A percentile compares a stretch with the other conserved stretches of the same genome.
phyloP scores from a whole-genome alignment of 2,888 invertebrate species.

The Xestia sexstrigata region DNA sequence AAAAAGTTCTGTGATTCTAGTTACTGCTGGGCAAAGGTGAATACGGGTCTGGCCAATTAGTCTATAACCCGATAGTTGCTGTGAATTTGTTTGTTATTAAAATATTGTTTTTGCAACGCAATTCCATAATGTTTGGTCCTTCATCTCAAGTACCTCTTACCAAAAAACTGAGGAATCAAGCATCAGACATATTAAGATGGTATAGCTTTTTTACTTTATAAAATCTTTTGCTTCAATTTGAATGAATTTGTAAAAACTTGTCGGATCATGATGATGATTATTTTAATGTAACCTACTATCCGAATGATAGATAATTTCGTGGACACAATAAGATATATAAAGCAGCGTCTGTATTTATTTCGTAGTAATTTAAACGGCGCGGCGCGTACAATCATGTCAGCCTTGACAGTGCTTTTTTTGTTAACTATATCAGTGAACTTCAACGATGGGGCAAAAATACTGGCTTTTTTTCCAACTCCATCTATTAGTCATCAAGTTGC shows the following conservation, averaged over 20 bases:
- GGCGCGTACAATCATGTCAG: not conserved
- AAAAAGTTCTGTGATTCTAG: no score
- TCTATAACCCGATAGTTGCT: not conserved
- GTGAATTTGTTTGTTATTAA: not conserved
- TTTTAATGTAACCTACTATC: not conserved
- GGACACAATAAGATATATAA: not conserved
- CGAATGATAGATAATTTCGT: not conserved
- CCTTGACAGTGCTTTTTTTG: not conserved
- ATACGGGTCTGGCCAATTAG: not conserved
- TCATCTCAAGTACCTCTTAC: not conserved
- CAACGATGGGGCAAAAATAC: constrained; percentile 72
- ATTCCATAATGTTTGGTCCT: not conserved
- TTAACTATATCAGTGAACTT: not conserved
- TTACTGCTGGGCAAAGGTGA: not conserved
- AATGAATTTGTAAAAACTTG: not conserved
- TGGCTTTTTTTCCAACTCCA: constrained; percentile 76
- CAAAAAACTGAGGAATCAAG: not conserved
- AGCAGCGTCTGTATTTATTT: not conserved
- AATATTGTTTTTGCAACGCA: not conserved
- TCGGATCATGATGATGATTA: not conserved
- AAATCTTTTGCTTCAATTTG: not conserved
- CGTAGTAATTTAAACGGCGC: not conserved
- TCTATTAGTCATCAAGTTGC: constrained; percentile 82
- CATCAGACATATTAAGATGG: not conserved
- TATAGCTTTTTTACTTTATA: no score